phyloP scores from a whole-genome alignment of 2,888 invertebrate genomes.

The Fissipunctia ypsillon region DNA sequence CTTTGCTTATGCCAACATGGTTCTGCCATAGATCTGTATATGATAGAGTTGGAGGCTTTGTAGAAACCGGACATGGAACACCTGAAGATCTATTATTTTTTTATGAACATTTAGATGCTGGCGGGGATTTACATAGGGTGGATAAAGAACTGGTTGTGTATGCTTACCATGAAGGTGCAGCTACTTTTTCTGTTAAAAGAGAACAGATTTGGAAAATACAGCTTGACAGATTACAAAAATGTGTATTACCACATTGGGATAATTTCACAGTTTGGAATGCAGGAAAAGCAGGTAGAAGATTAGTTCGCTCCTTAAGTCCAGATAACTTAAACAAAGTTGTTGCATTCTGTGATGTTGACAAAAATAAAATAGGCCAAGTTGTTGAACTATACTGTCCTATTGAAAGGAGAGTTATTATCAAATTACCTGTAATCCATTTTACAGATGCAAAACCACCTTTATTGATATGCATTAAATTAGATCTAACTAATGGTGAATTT shows the following conservation, averaged over 20 bases:
- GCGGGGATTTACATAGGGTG: constrained; percentile 91
- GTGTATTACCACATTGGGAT: constrained; percentile 91
- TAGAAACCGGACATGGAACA: constrained; percentile 92
- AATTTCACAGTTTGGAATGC: constrained; percentile 96
- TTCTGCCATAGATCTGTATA: constrained; percentile 93
- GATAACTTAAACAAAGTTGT: constrained; percentile 86
- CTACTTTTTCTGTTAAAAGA: constrained; percentile 92
- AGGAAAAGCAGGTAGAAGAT: constrained; percentile 94
- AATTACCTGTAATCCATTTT: constrained; percentile 93
- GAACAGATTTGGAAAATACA: constrained; percentile 83
- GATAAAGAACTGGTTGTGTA: constrained; percentile 92
- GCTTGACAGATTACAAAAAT: constrained; percentile 75
- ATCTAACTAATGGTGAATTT: constrained; percentile 93
- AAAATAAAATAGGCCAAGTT: constrained; percentile 92
- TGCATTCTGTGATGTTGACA: constrained; percentile 95
- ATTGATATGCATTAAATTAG: constrained; percentile 95
- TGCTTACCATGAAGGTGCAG: constrained; percentile 92
- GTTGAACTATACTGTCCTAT: constrained; percentile 92
- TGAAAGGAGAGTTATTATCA: constrained; percentile 85
- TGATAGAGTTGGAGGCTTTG: constrained; percentile 92
- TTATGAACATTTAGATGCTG: constrained; percentile 92
- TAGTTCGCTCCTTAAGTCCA: constrained; percentile 86
- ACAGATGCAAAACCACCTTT: constrained; percentile 92
- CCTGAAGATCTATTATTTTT: constrained; percentile 96
- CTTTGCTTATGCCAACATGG: constrained; percentile 97